Base-by-base conservation (phyloP, 2,888 invertebrate species). In the Brachynemurus nebulosus region DNA sequence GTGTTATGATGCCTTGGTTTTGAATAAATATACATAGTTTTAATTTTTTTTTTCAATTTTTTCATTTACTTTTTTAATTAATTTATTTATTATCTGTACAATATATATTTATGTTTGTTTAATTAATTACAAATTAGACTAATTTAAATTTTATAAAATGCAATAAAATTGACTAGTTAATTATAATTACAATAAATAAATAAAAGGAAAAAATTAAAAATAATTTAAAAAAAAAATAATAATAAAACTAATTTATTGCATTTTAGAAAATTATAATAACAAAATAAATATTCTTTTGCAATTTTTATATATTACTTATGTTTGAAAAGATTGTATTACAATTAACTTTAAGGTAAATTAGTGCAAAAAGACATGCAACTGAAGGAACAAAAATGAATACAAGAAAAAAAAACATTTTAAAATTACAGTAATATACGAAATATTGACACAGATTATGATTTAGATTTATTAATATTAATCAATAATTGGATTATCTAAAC, bases 281-380 rank as follows among this genome's bases (percentile, higher is more conserved):
- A n/a, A n/a, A n/a, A n/a, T n/a, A n/a, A n/a, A n/a, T n/a, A n/a
- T n/a, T n/a, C n/a, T n/a, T n/a, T n/a, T n/a, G n/a, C n/a, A n/a
- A n/a, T n/a, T n/a, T n/a, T n/a, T n/a, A n/a, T n/a, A n/a, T n/a
- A n/a, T n/a, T n/a, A n/a, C n/a, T n/a, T n/a, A n/a, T n/a, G n/a
- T n/a, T n/a, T n/a, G n/a, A n/a, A n/a, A n/a, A n/a, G n/a, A n/a
- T n/a, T n/a, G n/a, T n/a, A n/a, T n/a, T n/a, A n/a, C n/a, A n/a
- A n/a, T n/a, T n/a, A n/a, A n/a, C n/a, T n/a, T n/a, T 27, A 27
- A 27, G 27, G 27, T 27, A 36, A 36, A 16, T 36, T 18, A 17
- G 17, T 36, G 17, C 36, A 36, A 18, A 19, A 16, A 36, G 27
- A 27, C 27, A 27, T 27, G 27, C 27, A 27, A 27, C 27, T 12